These are phyloP conservation scores for Scaptomyza parva DNA, from an alignment of 2,888 invertebrate genomes.

Conservation along the genomic window DNA sequence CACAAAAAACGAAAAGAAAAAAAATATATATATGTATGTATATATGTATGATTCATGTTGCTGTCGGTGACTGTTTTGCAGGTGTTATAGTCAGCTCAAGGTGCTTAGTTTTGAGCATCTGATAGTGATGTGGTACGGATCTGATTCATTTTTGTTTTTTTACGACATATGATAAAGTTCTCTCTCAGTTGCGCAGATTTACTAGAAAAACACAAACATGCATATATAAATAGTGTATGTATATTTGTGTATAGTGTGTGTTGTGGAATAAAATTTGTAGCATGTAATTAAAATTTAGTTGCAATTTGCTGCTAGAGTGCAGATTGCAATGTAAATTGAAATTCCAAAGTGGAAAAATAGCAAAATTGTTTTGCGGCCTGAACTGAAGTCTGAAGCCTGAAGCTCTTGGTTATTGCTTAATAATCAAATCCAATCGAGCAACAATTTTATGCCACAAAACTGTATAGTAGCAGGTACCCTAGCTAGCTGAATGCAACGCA, in stretches of 20 bases:
- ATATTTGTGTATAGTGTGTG: constrained; percentile 2
- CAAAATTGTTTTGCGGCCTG: constrained; percentile 45
- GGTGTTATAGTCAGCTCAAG: constrained; percentile 33
- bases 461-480: constrained; percentile 16
- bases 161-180: constrained; percentile 4
- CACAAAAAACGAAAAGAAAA: constrained; percentile 1
- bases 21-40: too few species aligned
- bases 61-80: constrained; percentile 43
- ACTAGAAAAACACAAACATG: neutral
- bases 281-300: constrained; percentile 68
- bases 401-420: constrained; percentile 58
- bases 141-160: constrained; percentile 1
- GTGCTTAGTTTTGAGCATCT: constrained; percentile 8
- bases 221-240: neutral
- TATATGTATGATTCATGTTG: constrained; percentile 72
- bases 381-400: too few species aligned
- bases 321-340: constrained; percentile 62
- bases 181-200: constrained; percentile 8
- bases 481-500: constrained; percentile 4
- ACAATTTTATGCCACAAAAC: constrained; percentile 45
- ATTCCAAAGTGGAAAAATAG: constrained; percentile 44
- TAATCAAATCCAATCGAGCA: constrained; percentile 66
- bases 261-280: constrained; percentile 41
- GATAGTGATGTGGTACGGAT: neutral
- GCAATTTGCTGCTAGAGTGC: constrained; percentile 36